Evolutionary conservation across 2,113 vertebrate species (phyloP).

Genomic region (Argyrosomus japonicus): DNA sequence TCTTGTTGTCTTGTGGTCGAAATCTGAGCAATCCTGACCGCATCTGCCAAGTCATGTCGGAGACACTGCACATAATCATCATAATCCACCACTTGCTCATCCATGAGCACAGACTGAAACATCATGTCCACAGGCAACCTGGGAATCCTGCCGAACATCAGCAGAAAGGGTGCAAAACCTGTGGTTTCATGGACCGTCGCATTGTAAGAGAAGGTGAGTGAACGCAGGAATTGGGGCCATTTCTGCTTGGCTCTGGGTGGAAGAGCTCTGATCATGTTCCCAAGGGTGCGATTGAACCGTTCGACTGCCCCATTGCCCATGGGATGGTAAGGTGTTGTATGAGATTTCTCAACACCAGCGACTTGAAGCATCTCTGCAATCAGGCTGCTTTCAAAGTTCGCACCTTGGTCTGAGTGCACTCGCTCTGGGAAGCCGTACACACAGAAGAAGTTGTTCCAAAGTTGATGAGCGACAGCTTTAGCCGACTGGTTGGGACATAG

Average conservation of each 20-base stretch:
- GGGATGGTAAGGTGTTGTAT: conserved; percentile 17
- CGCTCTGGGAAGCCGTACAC: neutral
- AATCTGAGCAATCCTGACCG: neutral
- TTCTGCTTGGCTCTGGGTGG: neutral
- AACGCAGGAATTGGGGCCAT: conserved; percentile 1
- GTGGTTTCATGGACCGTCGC: conserved; percentile 1
- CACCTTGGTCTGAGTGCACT: neutral
- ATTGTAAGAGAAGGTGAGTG: conserved; percentile 11
- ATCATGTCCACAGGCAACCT: conserved; percentile 9
- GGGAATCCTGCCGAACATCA: neutral
- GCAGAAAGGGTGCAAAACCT: neutral
- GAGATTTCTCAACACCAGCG: neutral
- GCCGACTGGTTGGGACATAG: conserved; percentile 18
- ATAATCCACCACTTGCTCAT: neutral
- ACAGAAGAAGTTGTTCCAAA: conserved; percentile 23
- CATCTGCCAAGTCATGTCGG: neutral
- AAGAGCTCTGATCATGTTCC: neutral
- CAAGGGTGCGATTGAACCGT: conserved; percentile 1
- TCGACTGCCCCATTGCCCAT: conserved; percentile 10
- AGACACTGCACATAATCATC: neutral
- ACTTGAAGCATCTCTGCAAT: neutral
- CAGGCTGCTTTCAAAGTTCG: conserved; percentile 7
- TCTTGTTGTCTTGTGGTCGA: neutral
- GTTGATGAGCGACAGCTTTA: neutral
- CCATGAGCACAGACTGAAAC: neutral